A percentile compares a stretch with the other conserved stretches of the same genome.
Conservation (phyloP, 92 coral and sea anemone genomes). For the Micromussa lordhowensis region DNA sequence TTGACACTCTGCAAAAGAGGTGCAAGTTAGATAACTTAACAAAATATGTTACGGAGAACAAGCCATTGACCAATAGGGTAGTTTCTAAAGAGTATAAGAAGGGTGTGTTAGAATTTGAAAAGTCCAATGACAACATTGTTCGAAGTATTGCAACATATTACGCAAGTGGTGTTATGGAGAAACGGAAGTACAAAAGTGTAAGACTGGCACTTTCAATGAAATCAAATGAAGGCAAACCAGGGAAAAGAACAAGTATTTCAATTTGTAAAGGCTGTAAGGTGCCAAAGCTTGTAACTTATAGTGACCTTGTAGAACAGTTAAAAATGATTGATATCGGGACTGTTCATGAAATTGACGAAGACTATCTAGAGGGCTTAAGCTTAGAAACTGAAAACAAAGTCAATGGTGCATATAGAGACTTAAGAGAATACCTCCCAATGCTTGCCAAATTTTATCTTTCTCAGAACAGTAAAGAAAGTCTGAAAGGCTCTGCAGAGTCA, state of each 20-base stretch:
- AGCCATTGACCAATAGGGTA: conserved; percentile 39
- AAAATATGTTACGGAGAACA: conserved; percentile 42
- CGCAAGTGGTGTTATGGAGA: conserved; percentile 73
- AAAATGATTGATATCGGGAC: conserved; percentile 65
- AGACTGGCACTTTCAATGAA: conserved; percentile 66
- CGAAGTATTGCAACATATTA: conserved; percentile 68
- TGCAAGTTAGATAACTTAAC: conserved; percentile 59
- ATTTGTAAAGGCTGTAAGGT: conserved; percentile 59
- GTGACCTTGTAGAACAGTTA: conserved; percentile 48
- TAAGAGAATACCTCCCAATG: conserved; percentile 64
- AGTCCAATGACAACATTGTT: conserved; percentile 55
- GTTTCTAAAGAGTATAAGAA: conserved; percentile 47
- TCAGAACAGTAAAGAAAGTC: too few relatives aligned
- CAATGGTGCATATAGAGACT: conserved; percentile 74
- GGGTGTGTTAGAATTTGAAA: conserved; percentile 54
- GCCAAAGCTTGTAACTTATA: conserved; percentile 68
- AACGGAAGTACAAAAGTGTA: conserved; percentile 65
- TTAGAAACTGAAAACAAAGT: conserved; percentile 41
- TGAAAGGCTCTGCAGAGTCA: too few relatives aligned
- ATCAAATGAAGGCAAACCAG: conserved; percentile 24
- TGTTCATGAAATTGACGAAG: conserved; percentile 56
- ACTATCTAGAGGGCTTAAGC: conserved; percentile 36
- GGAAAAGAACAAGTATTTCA: conserved; percentile 51
- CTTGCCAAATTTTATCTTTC: conserved; percentile 70
- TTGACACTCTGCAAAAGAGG: conserved; percentile 66